phyloP scores from a whole-genome alignment of 1,140 invertebrate genomes.

The Lucilia sericata region DNA sequence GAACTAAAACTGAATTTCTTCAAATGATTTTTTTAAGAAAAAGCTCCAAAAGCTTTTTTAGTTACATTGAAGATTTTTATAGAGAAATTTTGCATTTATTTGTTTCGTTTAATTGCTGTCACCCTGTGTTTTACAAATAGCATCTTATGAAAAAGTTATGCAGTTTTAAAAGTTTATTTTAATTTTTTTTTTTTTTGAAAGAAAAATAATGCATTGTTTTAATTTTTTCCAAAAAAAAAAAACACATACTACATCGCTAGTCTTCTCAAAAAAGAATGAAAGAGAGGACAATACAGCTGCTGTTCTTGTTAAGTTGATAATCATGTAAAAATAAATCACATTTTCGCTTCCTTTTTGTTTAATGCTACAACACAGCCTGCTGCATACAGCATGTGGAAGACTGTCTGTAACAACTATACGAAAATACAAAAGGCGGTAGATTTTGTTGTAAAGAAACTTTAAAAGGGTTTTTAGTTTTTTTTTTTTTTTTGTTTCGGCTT shows the following conservation, averaged over 20 bases:
- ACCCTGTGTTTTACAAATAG: neutral
- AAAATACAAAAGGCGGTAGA: neutral
- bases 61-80: too few species aligned
- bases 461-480: conserved; percentile 5
- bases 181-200: conserved; percentile 1
- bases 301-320: conserved; percentile 64
- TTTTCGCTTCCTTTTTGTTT: conserved; percentile 62
- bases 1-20: too few species aligned
- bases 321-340: conserved; percentile 68
- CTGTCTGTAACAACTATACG: too few species aligned
- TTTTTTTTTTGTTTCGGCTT: neutral
- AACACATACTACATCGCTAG: neutral
- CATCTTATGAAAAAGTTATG: neutral
- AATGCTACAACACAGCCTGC: neutral
- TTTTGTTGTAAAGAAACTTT: neutral
- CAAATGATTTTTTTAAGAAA: too few species aligned
- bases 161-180: neutral
- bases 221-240: conserved; percentile 12
- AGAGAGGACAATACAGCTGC: conserved; percentile 50
- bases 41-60: too few species aligned
- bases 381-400: neutral
- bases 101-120: neutral
- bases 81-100: too few species aligned
- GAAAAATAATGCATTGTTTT: conserved; percentile 32
- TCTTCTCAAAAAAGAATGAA: neutral